Evolutionary conservation across 2,113 vertebrate species (phyloP).

Genomic region (Grus americana): DNA sequence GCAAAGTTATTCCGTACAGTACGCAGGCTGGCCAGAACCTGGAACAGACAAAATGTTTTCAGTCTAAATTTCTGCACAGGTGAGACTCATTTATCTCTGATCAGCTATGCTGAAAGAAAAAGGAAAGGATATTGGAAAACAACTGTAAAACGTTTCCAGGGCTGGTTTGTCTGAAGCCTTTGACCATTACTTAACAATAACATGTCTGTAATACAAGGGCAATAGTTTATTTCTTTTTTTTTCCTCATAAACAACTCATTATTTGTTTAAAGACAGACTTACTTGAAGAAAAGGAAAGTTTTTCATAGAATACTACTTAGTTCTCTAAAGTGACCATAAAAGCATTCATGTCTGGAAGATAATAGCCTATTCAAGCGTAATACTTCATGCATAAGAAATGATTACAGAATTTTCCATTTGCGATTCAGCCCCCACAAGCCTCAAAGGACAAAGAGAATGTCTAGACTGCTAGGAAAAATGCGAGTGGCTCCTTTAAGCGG

Average conservation of each 20-base stretch:
- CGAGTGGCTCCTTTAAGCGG: not conserved
- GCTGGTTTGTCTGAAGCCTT: not conserved
- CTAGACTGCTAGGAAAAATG: not conserved
- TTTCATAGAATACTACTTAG: not conserved
- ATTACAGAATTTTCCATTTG: not conserved
- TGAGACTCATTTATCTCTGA: not conserved
- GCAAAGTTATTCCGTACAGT: conserved; percentile 99
- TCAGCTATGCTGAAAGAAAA: not conserved
- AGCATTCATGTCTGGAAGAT: not conserved
- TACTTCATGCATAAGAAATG: not conserved
- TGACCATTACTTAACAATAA: not conserved
- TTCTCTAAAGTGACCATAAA: not conserved
- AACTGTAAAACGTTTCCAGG: not conserved
- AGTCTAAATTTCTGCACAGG: not conserved
- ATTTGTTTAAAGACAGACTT: conserved; percentile 16
- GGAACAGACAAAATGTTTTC: conserved; percentile 21
- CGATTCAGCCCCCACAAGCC: not conserved
- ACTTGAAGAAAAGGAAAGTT: not conserved
- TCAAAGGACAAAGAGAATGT: not conserved
- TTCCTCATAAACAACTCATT: not conserved
- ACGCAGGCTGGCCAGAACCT: conserved; percentile 97
- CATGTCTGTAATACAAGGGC: not conserved
- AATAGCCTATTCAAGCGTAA: not conserved
- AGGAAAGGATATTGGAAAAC: not conserved
- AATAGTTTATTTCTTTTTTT: not conserved